Evolutionary conservation across 1,140 invertebrate genomes (phyloP).

Genomic region (Philaenus spumarius): DNA sequence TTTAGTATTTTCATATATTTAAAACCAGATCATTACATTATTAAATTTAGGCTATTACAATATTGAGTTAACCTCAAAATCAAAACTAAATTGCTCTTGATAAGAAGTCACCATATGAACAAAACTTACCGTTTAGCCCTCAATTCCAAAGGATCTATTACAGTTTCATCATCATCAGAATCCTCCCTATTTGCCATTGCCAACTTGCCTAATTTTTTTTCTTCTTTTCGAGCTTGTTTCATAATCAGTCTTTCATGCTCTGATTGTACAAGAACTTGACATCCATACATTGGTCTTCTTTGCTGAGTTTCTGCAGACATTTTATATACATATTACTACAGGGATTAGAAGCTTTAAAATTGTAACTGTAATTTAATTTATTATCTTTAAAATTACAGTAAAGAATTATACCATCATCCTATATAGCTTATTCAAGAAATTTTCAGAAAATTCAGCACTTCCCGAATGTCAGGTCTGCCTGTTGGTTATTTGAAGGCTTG

Average conservation of each 20-base stretch:
- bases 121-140: constrained; percentile 40
- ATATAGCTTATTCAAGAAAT: neutral
- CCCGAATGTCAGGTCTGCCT: neutral
- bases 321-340: neutral
- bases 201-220: constrained; percentile 68
- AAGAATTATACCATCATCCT: neutral
- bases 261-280: constrained; percentile 75
- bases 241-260: constrained; percentile 72
- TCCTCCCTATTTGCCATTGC: constrained; percentile 48
- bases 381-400: neutral
- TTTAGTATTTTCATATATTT: too few relatives aligned
- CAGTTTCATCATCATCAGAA: constrained; percentile 47
- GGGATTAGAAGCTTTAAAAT: neutral
- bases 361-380: neutral
- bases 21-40: too few relatives aligned
- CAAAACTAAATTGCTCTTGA: neutral
- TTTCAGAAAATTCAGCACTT: neutral
- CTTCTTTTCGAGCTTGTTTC: constrained; percentile 82
- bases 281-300: constrained; percentile 50
- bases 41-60: too few relatives aligned
- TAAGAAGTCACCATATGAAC: neutral
- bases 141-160: constrained; percentile 40
- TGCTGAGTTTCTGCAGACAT: neutral
- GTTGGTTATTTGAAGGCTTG: neutral
- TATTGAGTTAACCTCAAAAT: too few relatives aligned